Conservation (phyloP, 2,797 vertebrate species). For the Hemitrygon akajei region DNA sequence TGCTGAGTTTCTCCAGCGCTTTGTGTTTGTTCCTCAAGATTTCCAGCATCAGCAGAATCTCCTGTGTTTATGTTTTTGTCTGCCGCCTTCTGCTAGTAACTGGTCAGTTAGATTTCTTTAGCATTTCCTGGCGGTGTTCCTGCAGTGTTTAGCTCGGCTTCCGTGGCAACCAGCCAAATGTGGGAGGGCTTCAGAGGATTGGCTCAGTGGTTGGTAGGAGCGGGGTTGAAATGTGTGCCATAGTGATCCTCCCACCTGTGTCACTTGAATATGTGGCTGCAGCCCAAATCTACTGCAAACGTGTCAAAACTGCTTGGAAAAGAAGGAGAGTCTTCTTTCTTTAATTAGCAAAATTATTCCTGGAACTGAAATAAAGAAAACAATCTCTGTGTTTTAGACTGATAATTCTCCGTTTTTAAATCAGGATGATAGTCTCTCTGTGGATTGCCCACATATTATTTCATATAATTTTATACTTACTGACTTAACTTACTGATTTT, state of each 20-base stretch:
- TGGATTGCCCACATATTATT: neutral
- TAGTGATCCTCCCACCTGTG: neutral
- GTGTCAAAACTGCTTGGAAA: neutral
- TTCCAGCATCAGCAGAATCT: too few species aligned
- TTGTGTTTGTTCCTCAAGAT: too few species aligned
- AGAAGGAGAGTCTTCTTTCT: neutral
- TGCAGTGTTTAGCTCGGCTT: neutral
- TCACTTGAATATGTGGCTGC: neutral
- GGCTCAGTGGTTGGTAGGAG: neutral
- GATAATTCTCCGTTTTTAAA: neutral
- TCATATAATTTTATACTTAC: neutral
- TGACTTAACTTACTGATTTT: neutral
- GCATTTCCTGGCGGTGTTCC: too few species aligned
- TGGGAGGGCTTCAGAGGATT: neutral
- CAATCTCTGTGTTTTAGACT: neutral
- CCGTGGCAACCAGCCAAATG: neutral
- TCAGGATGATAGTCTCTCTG: neutral
- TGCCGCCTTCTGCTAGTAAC: neutral
- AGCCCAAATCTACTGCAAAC: neutral
- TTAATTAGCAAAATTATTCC: constrained; percentile 28
- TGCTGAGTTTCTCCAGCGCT: too few species aligned
- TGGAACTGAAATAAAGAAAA: neutral
- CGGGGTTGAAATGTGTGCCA: neutral
- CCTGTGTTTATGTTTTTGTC: neutral
- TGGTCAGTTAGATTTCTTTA: too few species aligned